Evolutionary conservation across 23 tunicate species (phyloP).

Genomic region (Clavelina lepadiformis): DNA sequence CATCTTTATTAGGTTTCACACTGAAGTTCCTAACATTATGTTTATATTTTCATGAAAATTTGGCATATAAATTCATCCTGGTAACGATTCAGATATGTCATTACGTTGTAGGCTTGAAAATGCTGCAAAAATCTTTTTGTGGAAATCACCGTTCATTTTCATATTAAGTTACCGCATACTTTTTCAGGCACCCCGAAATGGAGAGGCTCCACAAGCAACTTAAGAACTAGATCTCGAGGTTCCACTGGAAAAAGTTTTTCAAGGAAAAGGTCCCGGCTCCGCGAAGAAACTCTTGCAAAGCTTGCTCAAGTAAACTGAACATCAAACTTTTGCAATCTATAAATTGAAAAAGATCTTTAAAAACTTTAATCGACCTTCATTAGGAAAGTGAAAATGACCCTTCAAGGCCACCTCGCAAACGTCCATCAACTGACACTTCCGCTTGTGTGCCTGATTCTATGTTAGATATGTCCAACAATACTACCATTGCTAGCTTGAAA

Average conservation of each 20-base stretch:
- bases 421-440: constrained; percentile 77
- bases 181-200: constrained; percentile 72
- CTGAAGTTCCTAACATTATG: neutral
- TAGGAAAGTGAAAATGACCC: constrained; percentile 60
- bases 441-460: constrained; percentile 69
- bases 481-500: constrained; percentile 17
- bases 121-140: too few relatives aligned
- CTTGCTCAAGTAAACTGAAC: constrained; percentile 47
- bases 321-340: neutral
- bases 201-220: constrained; percentile 38
- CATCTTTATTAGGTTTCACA: constrained; percentile 90
- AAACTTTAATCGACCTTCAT: neutral
- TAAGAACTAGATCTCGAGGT: constrained; percentile 17
- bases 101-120: too few relatives aligned
- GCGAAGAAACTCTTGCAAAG: constrained; percentile 84
- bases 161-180: too few relatives aligned
- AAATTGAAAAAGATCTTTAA: neutral
- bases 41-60: neutral
- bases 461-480: constrained; percentile 56
- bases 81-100: too few relatives aligned
- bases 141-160: too few relatives aligned
- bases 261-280: constrained; percentile 61
- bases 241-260: constrained; percentile 68
- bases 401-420: constrained; percentile 61
- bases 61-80: too few relatives aligned